These are phyloP conservation scores for Orcinus orca DNA, from an alignment of 2,113 vertebrate genomes.

Conservation along the genomic window DNA sequence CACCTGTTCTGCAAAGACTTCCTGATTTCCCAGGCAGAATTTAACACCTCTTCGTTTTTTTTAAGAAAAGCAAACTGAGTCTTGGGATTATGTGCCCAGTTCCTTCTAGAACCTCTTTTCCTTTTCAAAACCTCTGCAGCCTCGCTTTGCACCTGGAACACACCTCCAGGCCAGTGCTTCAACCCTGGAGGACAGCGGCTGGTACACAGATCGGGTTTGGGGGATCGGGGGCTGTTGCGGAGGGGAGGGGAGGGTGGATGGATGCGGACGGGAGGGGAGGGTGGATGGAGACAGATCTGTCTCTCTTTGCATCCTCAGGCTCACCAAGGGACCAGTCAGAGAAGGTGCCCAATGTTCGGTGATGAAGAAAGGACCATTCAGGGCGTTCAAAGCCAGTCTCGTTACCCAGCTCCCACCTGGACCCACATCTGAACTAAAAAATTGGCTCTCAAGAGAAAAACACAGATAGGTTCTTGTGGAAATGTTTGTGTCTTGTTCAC, in stretches of 20 bases:
- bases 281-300: no score
- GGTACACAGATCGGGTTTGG: fast-evolving
- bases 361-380: background rate
- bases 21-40: background rate
- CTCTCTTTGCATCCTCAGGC: background rate
- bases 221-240: background rate
- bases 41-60: background rate
- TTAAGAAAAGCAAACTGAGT: background rate
- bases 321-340: background rate
- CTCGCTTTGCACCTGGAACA: no score
- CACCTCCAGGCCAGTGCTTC: no score
- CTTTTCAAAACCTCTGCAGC: background rate
- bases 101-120: background rate
- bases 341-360: background rate
- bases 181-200: fast-evolving
- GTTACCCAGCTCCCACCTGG: background rate
- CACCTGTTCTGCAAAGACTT: background rate
- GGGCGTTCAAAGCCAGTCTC: background rate
- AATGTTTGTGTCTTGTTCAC: fast-evolving
- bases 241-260: background rate
- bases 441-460: background rate
- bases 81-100: background rate
- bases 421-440: background rate
- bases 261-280: background rate
- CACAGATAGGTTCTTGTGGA: background rate